phyloP scores from a whole-genome alignment of 2,113 vertebrate genomes.

The Rousettus leschenaultii region DNA sequence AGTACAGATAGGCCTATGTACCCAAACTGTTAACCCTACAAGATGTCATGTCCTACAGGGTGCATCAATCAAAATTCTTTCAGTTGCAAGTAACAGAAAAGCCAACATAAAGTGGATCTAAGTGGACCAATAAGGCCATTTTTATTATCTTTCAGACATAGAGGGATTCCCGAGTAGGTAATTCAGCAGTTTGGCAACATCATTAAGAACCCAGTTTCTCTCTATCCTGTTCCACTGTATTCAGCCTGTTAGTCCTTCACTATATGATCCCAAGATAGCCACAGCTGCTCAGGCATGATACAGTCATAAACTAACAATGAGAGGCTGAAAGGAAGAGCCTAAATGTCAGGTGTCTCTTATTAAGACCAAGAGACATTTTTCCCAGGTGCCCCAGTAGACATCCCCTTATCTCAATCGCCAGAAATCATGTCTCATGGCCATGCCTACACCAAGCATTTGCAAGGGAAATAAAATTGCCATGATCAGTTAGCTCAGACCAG shows the following conservation, averaged over 20 bases:
- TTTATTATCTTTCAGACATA: not conserved
- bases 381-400: not conserved
- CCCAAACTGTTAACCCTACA: not conserved
- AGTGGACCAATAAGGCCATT: not conserved
- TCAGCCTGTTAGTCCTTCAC: slow-evolving; percentile 8
- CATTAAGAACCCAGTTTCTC: not conserved
- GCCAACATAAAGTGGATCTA: not conserved
- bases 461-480: slow-evolving; percentile 32
- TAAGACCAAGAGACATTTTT: slow-evolving; percentile 17
- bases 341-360: not conserved
- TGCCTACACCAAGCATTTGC: not conserved
- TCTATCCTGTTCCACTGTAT: not conserved
- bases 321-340: slow-evolving; percentile 4
- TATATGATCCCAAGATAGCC: not conserved
- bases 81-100: not conserved
- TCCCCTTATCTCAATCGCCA: not conserved
- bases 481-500: not conserved
- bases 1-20: not conserved
- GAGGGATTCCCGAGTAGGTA: not conserved
- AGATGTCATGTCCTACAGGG: not conserved
- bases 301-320: not conserved
- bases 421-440: not conserved
- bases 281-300: not conserved
- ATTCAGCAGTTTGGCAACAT: not conserved
- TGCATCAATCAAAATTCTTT: slow-evolving; percentile 25